These are phyloP conservation scores for Sebastes schlegelii DNA, from an alignment of 2,113 vertebrate genomes.

Conservation along the genomic window DNA sequence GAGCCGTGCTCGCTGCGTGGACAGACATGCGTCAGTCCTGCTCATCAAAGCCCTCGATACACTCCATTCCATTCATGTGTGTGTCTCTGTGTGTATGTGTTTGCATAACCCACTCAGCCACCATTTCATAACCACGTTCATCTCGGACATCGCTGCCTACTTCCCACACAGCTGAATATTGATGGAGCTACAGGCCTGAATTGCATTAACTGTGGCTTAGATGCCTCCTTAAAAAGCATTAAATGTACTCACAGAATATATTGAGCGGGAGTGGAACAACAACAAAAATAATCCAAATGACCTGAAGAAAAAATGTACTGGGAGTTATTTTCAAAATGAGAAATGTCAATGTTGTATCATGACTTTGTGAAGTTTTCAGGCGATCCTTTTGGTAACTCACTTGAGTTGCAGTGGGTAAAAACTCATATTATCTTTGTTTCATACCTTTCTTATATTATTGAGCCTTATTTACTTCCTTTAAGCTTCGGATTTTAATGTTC, in stretches of 20 bases:
- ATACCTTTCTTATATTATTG: not conserved
- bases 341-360: not conserved
- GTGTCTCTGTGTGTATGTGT: constrained; percentile 48
- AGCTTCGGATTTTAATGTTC: not conserved
- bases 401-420: not conserved
- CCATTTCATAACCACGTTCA: constrained; percentile 65
- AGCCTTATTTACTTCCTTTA: not conserved
- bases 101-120: constrained; percentile 73
- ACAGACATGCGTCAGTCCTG: constrained; percentile 45
- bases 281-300: constrained; percentile 1
- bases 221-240: constrained; percentile 22
- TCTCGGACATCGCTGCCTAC: constrained; percentile 55
- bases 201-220: constrained; percentile 23
- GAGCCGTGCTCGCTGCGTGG: constrained; percentile 17
- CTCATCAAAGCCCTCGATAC: constrained; percentile 26
- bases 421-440: constrained; percentile 5
- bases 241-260: constrained; percentile 1
- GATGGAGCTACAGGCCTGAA: constrained; percentile 48
- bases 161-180: constrained; percentile 71
- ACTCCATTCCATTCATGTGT: constrained; percentile 14
- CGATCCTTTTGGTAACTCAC: not conserved
- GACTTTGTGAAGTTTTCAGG: not conserved
- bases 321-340: not conserved
- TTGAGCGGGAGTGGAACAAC: not conserved
- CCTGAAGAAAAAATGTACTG: not conserved